These are phyloP conservation scores for Dendrolimus pini DNA, from an alignment of 2,888 invertebrate species.

Conservation along the genomic window DNA sequence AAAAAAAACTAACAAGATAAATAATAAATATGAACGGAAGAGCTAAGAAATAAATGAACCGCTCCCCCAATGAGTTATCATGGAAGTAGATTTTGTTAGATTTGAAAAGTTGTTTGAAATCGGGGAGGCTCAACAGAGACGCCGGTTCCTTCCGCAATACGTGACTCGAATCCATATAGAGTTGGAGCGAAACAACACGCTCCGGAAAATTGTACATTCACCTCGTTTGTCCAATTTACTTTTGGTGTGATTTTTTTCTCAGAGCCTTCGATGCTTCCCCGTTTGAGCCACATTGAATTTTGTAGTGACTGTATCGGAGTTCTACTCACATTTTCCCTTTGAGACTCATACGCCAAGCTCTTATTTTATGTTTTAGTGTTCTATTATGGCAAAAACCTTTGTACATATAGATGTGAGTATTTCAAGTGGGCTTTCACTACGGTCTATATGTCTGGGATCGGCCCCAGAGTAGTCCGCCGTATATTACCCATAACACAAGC, in stretches of 20 bases:
- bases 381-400: no score
- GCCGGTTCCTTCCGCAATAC: slow-evolving; percentile 14
- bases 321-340: no score
- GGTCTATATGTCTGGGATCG: no score
- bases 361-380: no score
- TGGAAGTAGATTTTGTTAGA: slow-evolving; percentile 6
- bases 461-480: no score
- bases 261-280: neutral
- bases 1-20: no score
- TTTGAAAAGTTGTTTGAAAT: slow-evolving; percentile 6
- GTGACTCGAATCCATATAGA: slow-evolving; percentile 16
- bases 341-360: no score
- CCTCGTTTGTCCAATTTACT: neutral
- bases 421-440: no score
- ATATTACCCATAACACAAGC: no score
- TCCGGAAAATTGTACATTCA: neutral
- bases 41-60: neutral
- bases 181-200: neutral
- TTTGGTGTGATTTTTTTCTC: slow-evolving; percentile 1
- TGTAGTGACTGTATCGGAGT: no score
- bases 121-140: slow-evolving; percentile 4
- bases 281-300: no score
- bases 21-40: neutral
- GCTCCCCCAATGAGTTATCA: neutral
- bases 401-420: no score